Conservation (phyloP, 2,888 invertebrate species). For the Drosophila nigricruria region DNA sequence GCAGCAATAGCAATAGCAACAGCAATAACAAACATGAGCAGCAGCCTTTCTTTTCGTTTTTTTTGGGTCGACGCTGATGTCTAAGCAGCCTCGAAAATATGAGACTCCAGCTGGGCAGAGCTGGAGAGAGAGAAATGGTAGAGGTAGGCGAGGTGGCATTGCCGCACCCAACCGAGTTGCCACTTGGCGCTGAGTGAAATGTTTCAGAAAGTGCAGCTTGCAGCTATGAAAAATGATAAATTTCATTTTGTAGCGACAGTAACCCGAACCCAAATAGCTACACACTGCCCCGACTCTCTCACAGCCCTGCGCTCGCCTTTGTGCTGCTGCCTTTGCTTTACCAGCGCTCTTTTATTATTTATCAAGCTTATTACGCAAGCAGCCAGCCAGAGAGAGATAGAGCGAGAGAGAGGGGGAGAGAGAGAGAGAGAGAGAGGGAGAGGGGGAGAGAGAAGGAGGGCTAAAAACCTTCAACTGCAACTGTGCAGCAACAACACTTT, state of each 20-base stretch:
- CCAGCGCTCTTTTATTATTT: slow-evolving; percentile 74
- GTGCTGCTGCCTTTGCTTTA: slow-evolving; percentile 30
- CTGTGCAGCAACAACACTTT: slow-evolving; percentile 60
- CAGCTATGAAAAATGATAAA: slow-evolving; percentile 81
- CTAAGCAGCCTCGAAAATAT: slow-evolving; percentile 77
- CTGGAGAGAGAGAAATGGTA: neutral
- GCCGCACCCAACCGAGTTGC: slow-evolving; percentile 9
- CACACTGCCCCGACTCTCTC: neutral
- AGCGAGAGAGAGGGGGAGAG: neutral
- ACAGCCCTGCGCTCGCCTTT: neutral
- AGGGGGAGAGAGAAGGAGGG: neutral
- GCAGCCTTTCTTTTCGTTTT: slow-evolving; percentile 16
- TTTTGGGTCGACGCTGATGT: slow-evolving; percentile 49
- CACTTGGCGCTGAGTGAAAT: slow-evolving; percentile 74
- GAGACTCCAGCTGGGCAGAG: slow-evolving; percentile 39
- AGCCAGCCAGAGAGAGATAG: slow-evolving; percentile 30
- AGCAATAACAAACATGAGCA: slow-evolving; percentile 47
- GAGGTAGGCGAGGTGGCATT: neutral
- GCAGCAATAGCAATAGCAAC: slow-evolving; percentile 39
- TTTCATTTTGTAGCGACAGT: slow-evolving; percentile 72
- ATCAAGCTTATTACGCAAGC: slow-evolving; percentile 79
- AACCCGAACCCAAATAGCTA: slow-evolving; percentile 24
- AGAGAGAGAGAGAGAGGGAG: neutral
- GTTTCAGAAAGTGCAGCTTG: slow-evolving; percentile 82
- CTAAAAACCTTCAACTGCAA: slow-evolving; percentile 67